These are phyloP conservation scores for Montipora capricornis DNA, from an alignment of 64 coral and sea anemone species.

Conservation along the genomic window DNA sequence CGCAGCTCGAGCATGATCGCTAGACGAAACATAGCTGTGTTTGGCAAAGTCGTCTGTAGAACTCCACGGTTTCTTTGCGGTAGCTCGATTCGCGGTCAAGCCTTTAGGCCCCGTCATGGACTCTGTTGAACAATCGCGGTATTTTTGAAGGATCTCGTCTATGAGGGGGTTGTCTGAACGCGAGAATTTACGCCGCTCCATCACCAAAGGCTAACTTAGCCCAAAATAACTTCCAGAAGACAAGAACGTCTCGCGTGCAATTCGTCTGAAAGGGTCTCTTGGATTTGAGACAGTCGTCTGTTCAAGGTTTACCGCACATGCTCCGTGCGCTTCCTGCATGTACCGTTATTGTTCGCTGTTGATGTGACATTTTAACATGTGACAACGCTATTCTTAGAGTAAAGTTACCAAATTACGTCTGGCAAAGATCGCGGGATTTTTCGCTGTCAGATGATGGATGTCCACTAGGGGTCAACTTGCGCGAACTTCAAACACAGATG, in stretches of 20 bases:
- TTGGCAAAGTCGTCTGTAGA: conserved; percentile 40
- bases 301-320: conserved; percentile 61
- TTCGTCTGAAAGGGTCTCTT: conserved; percentile 12
- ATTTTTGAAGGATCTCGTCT: conserved; percentile 97
- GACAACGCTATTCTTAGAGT: conserved; percentile 18
- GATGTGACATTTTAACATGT: conserved; percentile 51
- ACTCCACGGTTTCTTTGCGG: conserved; percentile 73
- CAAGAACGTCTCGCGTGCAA: conserved; percentile 21
- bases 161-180: conserved; percentile 92
- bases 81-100: conserved; percentile 73
- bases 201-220: conserved; percentile 26
- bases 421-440: neutral
- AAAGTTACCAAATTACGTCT: conserved; percentile 42
- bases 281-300: conserved; percentile 21
- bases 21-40: conserved; percentile 88
- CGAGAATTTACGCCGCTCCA: conserved; percentile 86
- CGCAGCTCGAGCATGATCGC: conserved; percentile 25
- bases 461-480: neutral
- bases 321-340: conserved; percentile 25
- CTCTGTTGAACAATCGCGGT: conserved; percentile 96
- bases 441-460: neutral
- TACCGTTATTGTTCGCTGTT: conserved; percentile 70
- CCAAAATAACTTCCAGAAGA: conserved; percentile 18
- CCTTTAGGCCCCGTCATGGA: conserved; percentile 96
- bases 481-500: neutral